phyloP scores from a whole-genome alignment of 2,113 vertebrate species.

The Petrocephalus zakoni region DNA sequence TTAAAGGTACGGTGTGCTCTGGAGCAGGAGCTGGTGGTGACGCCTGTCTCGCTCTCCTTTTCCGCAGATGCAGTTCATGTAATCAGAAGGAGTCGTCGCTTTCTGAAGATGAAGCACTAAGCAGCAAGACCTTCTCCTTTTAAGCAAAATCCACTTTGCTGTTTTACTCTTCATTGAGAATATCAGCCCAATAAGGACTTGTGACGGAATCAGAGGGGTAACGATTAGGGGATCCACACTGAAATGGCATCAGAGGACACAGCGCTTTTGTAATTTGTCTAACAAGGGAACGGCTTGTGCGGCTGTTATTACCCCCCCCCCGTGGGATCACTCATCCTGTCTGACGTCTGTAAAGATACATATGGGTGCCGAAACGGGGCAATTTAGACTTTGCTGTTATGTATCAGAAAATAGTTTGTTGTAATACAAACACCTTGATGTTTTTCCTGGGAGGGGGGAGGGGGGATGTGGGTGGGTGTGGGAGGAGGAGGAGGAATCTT shows the following conservation, averaged over 20 bases:
- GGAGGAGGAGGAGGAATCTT: slow-evolving; percentile 17
- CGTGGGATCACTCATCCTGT: slow-evolving; percentile 43
- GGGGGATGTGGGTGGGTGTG: slow-evolving; percentile 29
- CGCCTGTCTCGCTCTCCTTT: slow-evolving; percentile 29
- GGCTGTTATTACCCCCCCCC: slow-evolving; percentile 53
- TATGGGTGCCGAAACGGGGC: slow-evolving; percentile 26
- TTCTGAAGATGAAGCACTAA: slow-evolving; percentile 61
- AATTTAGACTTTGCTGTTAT: slow-evolving; percentile 40
- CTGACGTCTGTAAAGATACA: slow-evolving; percentile 36
- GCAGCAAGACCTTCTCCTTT: slow-evolving; percentile 62
- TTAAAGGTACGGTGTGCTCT: not conserved
- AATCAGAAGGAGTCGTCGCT: slow-evolving; percentile 61
- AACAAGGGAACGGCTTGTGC: slow-evolving; percentile 48
- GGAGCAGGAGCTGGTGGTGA: not conserved
- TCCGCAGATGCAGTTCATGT: slow-evolving; percentile 98
- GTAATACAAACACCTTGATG: slow-evolving; percentile 49
- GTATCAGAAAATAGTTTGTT: slow-evolving; percentile 29
- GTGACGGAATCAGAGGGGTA: slow-evolving; percentile 44
- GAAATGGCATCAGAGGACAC: slow-evolving; percentile 36
- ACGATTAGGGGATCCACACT: slow-evolving; percentile 23
- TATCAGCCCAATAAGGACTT: slow-evolving; percentile 54
- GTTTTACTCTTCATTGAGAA: slow-evolving; percentile 64
- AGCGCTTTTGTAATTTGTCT: slow-evolving; percentile 58
- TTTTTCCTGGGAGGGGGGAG: slow-evolving; percentile 54
- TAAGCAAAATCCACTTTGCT: slow-evolving; percentile 68